phyloP scores from a whole-genome alignment of 2,888 invertebrate genomes.

The Odontothrips loti region DNA sequence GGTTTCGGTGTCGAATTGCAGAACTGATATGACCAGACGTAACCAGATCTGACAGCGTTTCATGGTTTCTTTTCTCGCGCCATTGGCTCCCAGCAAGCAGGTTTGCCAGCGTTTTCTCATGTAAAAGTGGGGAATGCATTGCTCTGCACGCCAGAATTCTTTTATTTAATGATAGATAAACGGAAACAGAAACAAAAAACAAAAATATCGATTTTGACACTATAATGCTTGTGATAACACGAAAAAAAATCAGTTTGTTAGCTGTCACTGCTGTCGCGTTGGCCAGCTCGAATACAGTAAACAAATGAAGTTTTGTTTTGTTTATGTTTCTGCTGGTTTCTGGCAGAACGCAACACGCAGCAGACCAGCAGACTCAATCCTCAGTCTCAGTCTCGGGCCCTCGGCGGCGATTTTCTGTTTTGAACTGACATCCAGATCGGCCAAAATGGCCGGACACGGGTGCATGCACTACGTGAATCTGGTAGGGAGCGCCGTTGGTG shows the following conservation, averaged over 20 bases:
- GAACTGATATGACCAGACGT: too few species aligned
- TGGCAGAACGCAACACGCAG: not conserved
- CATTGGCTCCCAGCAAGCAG: not conserved
- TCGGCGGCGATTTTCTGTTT: not conserved
- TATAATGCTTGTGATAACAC: not conserved
- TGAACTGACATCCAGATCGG: not conserved
- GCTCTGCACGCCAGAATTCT: not conserved
- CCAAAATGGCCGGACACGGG: not conserved
- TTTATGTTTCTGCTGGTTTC: not conserved
- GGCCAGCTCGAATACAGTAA: not conserved
- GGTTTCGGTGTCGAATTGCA: too few species aligned
- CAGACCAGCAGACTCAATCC: not conserved
- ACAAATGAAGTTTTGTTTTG: slow-evolving; percentile 7
- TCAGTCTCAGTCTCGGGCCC: not conserved
- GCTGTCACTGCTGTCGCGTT: not conserved
- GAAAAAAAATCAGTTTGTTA: not conserved
- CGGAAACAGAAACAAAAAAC: too few species aligned
- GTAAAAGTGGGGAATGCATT: not conserved
- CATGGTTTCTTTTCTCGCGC: not conserved
- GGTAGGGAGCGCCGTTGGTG: not conserved
- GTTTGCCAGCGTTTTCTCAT: not conserved
- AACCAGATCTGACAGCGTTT: not conserved
- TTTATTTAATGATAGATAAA: too few species aligned
- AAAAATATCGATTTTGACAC: too few species aligned
- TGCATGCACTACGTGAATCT: not conserved